phyloP scores from a whole-genome alignment of 2,797 vertebrate species.

The Geotrypetes seraphini region DNA sequence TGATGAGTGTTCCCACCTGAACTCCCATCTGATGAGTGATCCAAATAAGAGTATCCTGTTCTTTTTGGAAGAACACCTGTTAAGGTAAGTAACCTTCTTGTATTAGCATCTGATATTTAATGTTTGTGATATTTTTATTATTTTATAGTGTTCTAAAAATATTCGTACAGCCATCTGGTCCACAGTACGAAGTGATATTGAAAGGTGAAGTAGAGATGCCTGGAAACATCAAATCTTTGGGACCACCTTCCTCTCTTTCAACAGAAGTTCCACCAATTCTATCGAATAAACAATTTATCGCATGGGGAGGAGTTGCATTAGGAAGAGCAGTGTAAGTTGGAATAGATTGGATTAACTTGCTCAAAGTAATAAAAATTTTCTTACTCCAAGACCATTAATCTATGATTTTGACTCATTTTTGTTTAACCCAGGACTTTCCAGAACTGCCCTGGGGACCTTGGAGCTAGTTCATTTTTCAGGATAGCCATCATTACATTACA shows the following conservation, averaged over 20 bases:
- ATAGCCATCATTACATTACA: no score
- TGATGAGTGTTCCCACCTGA: no score
- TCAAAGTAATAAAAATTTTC: no score
- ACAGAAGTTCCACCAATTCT: constrained; percentile 74
- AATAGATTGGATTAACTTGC: not conserved
- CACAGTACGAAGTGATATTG: constrained; percentile 85
- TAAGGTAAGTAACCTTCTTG: no score
- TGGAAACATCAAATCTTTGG: constrained; percentile 24
- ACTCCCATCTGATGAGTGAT: no score
- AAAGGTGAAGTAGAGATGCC: constrained; percentile 58
- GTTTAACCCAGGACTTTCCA: no score
- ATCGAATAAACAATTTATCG: constrained; percentile 87
- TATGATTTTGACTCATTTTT: no score
- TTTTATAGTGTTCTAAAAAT: constrained; percentile 76
- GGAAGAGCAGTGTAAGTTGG: constrained; percentile 81
- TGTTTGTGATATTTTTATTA: constrained; percentile 7
- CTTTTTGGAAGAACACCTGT: no score
- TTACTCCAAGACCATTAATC: no score
- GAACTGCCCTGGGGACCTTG: no score
- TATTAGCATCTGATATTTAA: not conserved
- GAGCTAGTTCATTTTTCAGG: no score
- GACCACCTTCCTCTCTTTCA: constrained; percentile 15
- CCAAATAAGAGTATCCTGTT: no score
- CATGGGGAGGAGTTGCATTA: constrained; percentile 85
- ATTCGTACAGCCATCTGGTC: constrained; percentile 81